Conservation (phyloP, 1,140 invertebrate species). For the Drosophila yakuba region DNA sequence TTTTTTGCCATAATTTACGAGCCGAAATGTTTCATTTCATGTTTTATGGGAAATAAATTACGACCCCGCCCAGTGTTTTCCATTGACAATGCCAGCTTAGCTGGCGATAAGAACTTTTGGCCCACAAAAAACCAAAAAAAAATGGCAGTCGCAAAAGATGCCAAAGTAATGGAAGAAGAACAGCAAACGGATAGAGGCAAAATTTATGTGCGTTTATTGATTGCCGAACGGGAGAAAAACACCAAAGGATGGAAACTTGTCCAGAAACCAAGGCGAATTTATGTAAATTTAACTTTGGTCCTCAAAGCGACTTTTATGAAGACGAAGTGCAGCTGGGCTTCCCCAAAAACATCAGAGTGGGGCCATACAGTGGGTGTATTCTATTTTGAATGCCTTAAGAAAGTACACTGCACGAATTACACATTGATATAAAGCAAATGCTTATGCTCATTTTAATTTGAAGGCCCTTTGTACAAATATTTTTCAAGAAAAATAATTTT, state of each 20-base stretch:
- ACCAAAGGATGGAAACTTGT: constrained; percentile 45
- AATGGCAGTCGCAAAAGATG: constrained; percentile 28
- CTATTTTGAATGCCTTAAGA: constrained; percentile 1
- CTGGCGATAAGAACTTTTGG: constrained; percentile 66
- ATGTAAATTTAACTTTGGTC: constrained; percentile 66
- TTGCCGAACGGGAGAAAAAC: constrained; percentile 49
- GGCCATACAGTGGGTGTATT: constrained; percentile 33
- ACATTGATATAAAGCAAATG: too few species aligned
- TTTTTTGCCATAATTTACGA: constrained; percentile 74
- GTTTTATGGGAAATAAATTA: constrained; percentile 81
- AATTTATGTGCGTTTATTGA: constrained; percentile 77
- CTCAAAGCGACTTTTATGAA: constrained; percentile 74
- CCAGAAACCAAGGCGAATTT: constrained; percentile 54
- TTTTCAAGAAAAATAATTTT: too few species aligned
- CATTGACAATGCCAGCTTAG: constrained; percentile 59
- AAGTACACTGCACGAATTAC: not conserved
- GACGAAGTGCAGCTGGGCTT: constrained; percentile 72
- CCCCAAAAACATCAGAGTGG: constrained; percentile 8
- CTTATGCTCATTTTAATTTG: too few species aligned
- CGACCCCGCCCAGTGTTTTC: constrained; percentile 41
- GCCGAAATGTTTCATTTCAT: constrained; percentile 77
- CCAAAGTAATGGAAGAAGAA: constrained; percentile 59
- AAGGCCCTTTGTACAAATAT: too few species aligned
- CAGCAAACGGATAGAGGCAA: constrained; percentile 65
- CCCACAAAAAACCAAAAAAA: constrained; percentile 24